Conservation (phyloP, 2,888 invertebrate species). For the Drosophila melanocephala region DNA sequence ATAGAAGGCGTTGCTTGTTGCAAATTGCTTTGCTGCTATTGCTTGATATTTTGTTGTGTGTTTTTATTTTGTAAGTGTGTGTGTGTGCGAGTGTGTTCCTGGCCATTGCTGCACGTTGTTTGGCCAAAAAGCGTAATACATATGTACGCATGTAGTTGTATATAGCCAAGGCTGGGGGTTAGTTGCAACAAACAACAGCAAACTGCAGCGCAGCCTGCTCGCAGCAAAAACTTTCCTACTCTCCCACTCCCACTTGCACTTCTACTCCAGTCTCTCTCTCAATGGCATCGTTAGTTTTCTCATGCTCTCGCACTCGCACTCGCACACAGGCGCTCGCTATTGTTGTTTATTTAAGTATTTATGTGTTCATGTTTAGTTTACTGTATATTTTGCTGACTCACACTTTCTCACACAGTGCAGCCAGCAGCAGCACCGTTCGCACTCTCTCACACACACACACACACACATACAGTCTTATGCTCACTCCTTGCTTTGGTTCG, state of each 20-base stretch:
- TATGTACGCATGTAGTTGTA: constrained; percentile 31
- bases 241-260: constrained; percentile 20
- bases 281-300: constrained; percentile 9
- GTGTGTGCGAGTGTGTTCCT: constrained; percentile 29
- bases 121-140: constrained; percentile 68
- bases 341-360: constrained; percentile 81
- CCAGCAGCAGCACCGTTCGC: constrained; percentile 23
- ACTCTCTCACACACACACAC: constrained; percentile 32
- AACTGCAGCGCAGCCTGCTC: constrained; percentile 62
- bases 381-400: constrained; percentile 73
- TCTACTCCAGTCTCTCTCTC: not conserved
- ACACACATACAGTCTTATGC: not conserved
- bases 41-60: constrained; percentile 76
- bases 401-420: constrained; percentile 41
- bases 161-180: constrained; percentile 66
- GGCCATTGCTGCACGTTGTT: constrained; percentile 72
- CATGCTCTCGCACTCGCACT: constrained; percentile 25
- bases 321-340: constrained; percentile 53
- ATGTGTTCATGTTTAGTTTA: constrained; percentile 80
- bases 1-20: constrained; percentile 64
- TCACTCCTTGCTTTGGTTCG: constrained; percentile 9
- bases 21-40: constrained; percentile 73
- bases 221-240: constrained; percentile 23
- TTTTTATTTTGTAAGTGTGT: constrained; percentile 66
- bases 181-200: constrained; percentile 81